Evolutionary conservation across 2,888 invertebrate genomes (phyloP), one percentile per base, ranked within the genome.

Genomic region (Nemotelus pantherinus): DNA sequence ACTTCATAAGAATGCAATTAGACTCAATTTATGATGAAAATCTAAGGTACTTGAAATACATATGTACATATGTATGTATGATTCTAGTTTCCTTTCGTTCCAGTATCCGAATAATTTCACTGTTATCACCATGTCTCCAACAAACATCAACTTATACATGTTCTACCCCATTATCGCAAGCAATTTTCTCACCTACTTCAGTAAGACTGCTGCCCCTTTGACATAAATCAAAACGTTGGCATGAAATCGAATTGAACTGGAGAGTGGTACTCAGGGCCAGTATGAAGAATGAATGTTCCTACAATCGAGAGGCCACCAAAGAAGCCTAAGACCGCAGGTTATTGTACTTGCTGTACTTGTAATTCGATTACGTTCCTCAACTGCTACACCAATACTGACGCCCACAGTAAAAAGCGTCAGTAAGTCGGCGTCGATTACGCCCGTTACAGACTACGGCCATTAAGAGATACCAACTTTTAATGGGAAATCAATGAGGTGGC

Each of bases 391-490:
- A 1, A 41, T 60, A 60, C 25, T 43, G 50, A 7, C 50, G 50
- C 25, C 45, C 9, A 65, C 7, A 41, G 2, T n/a, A 47, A 10
- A 45, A 10, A 4, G 5, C 9, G n/a, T 43, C 39, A 3, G 47
- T 6, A 10, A 43, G 5, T 10, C 48, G 7, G 47, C n/a, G 55
- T 53, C 43, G 53, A 4, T 25, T 10, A 41, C 6, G 43, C 4
- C 3, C 55, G 10, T 4, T 3, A 39, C 9, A 2, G 43, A 0
- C 70, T 43, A n/a, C 4, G 47, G 70, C 70, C 70, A 70, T 70
- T 70, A 70, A 53, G 41, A 70, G 70, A 70, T 70, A 70, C 53
- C 70, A 70, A 43, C 70, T 55, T 70, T 70, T 70, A 70, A 70
- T 70, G 70, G 70, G 41, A 70, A 70, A 70, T 70, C 70, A 55